Conservation (phyloP, 2,113 vertebrate genomes). For the Puffinus mauretanicus region DNA sequence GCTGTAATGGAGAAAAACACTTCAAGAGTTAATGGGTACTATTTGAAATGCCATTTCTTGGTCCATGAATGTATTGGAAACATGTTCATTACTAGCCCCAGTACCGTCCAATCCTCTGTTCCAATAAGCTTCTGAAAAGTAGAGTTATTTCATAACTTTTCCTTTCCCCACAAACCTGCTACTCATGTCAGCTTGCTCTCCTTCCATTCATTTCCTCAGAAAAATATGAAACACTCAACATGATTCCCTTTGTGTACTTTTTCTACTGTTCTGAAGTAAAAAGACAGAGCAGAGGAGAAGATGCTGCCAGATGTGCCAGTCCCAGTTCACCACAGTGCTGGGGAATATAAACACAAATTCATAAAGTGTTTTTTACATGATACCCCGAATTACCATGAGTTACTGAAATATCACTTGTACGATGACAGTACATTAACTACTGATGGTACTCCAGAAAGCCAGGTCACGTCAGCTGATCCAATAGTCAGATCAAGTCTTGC, state of each 20-base stretch:
- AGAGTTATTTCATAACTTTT: background rate
- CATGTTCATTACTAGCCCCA: background rate
- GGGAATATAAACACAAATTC: background rate
- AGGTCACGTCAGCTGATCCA: rapidly evolving
- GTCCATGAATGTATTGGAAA: background rate
- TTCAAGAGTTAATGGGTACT: background rate
- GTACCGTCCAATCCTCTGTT: background rate
- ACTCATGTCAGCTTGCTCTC: background rate
- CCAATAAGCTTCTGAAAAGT: background rate
- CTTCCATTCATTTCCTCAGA: background rate
- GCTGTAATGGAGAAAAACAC: background rate
- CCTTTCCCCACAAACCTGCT: background rate
- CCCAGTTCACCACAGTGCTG: background rate
- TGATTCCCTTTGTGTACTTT: background rate
- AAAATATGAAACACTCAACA: background rate
- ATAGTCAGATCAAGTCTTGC: background rate
- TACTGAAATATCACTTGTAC: background rate
- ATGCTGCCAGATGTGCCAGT: background rate
- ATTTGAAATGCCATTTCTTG: background rate
- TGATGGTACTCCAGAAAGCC: background rate
- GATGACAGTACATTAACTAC: background rate
- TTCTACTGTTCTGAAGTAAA: background rate
- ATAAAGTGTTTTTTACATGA: background rate
- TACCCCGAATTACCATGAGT: background rate
- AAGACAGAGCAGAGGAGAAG: background rate